Conservation (phyloP, 2,797 vertebrate genomes). For the Sebastes kiyomatsui region DNA sequence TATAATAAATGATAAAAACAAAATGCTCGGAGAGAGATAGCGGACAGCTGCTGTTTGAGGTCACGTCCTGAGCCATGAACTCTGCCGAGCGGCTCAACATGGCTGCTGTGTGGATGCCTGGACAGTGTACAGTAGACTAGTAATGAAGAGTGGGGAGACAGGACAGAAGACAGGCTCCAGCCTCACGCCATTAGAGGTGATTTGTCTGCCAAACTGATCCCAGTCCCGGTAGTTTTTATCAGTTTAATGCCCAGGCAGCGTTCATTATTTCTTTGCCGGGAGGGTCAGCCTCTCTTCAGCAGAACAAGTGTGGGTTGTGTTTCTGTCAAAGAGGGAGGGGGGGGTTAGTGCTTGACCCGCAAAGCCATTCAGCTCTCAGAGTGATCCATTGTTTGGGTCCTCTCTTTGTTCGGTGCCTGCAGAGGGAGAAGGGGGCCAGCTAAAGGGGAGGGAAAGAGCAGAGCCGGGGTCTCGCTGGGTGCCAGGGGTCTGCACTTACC, state of each 20-base stretch:
- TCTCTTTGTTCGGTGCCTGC: constrained; percentile 83
- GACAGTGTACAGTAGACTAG: constrained; percentile 73
- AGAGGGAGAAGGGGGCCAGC: constrained; percentile 73
- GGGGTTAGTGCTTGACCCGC: constrained; percentile 84
- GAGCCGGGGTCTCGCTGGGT: constrained; percentile 60
- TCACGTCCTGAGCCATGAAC: constrained; percentile 61
- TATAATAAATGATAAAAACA: neutral
- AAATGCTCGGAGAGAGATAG: constrained; percentile 20
- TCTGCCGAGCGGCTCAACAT: constrained; percentile 34
- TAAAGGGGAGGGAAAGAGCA: constrained; percentile 71
- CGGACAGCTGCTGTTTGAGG: constrained; percentile 55
- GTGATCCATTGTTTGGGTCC: constrained; percentile 83
- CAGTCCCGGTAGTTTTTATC: constrained; percentile 79
- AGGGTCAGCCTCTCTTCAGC: constrained; percentile 83
- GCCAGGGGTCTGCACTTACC: constrained; percentile 70
- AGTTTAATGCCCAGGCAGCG: constrained; percentile 80
- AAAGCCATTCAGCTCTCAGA: constrained; percentile 83
- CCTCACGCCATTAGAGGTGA: constrained; percentile 75
- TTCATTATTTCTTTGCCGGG: constrained; percentile 82
- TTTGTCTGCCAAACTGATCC: constrained; percentile 79
- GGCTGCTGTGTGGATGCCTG: constrained; percentile 64
- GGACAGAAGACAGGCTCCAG: constrained; percentile 74
- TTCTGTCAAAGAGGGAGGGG: constrained; percentile 77
- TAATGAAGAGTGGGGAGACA: constrained; percentile 66
- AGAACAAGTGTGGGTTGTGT: constrained; percentile 87